Evolutionary conservation across 2,888 invertebrate genomes (phyloP).

Genomic region (Eristalis tenax): DNA sequence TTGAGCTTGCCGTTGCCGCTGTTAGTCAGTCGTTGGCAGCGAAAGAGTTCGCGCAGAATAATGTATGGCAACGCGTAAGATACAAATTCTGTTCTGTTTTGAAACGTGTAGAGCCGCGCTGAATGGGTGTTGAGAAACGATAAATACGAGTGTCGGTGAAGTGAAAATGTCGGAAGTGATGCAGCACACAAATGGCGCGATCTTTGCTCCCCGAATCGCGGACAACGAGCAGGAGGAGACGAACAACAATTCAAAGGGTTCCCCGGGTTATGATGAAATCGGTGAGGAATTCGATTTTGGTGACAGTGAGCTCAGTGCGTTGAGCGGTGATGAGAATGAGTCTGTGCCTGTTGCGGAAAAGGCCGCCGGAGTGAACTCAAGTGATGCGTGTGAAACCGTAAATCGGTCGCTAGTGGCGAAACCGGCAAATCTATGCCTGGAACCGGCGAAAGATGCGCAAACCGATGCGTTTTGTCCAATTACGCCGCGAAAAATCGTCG

Average conservation of each 20-base stretch:
- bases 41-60: constrained; percentile 60
- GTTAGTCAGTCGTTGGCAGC: constrained; percentile 63
- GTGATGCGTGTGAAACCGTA: constrained; percentile 35
- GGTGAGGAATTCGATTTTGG: constrained; percentile 78
- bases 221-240: constrained; percentile 25
- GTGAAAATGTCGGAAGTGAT: constrained; percentile 66
- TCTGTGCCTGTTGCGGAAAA: constrained; percentile 4
- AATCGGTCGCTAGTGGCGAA: constrained; percentile 35
- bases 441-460: constrained; percentile 31
- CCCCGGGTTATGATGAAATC: constrained; percentile 75
- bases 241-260: constrained; percentile 51
- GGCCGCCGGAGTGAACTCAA: constrained; percentile 26
- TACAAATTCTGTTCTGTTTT: constrained; percentile 40
- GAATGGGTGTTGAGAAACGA: constrained; percentile 44
- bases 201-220: constrained; percentile 43
- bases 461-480: constrained; percentile 72
- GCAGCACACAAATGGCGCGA: constrained; percentile 57
- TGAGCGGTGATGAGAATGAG: constrained; percentile 62
- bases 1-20: constrained; percentile 55
- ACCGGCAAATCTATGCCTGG: constrained; percentile 41
- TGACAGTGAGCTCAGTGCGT: constrained; percentile 76
- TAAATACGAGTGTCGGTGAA: constrained; percentile 16
- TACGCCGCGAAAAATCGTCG: constrained; percentile 72
- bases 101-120: constrained; percentile 24
- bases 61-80: constrained; percentile 61